Evolutionary conservation across 2,888 invertebrate genomes (phyloP), one percentile per base, ranked within the genome.

Genomic region (Patella pellucida): DNA sequence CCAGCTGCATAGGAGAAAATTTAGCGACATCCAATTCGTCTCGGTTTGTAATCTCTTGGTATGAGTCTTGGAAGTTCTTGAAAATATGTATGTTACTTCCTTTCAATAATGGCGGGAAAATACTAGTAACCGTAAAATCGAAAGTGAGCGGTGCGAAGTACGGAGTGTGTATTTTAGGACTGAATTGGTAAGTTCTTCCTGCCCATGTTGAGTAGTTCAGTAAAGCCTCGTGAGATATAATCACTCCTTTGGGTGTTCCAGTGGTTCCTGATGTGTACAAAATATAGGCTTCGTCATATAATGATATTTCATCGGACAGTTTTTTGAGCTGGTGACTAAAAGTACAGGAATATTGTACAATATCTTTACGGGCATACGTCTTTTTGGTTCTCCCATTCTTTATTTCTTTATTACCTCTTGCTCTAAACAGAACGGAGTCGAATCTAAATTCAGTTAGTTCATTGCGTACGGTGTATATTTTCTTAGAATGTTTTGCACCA

Each of bases 241-340:
- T 51, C 51, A 70, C 70, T n/a, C 70, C 70, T 23, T 70, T 70
- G 7, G 70, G 70, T 51, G 70, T 50, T 70, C 70, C 70, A 16
- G 70, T 31, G 14, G 70, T 70, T 19, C 70, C 70, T 7, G 70
- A 70, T 19, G 70, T 70, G 52, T 19, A 70, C 19, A 70, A 41
- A 16, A 70, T 70, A 52, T 70, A 70, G 23, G 41, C 19, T 27
- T 62, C 62, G 23, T 62, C 62, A 5, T 19, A 3, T 23, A 62
- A 62, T 62, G 12, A 19, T 12, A 62, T 62, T 19, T 12, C 12
- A 9, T 11, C 11, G 12, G 23, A 23, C 12, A 62, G 23, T 3
- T 23, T 23, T 19, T 23, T 23, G 11, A 62, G 62, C 12, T 62
- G 19, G 19, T 62, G 19, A 11, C 11, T 9, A 23, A 23, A 19